Percentiles rank a stretch among this genome's conserved stretches.
Evolutionary conservation across 2,888 invertebrate genomes (phyloP).

Genomic region (Drosophila atripex): DNA sequence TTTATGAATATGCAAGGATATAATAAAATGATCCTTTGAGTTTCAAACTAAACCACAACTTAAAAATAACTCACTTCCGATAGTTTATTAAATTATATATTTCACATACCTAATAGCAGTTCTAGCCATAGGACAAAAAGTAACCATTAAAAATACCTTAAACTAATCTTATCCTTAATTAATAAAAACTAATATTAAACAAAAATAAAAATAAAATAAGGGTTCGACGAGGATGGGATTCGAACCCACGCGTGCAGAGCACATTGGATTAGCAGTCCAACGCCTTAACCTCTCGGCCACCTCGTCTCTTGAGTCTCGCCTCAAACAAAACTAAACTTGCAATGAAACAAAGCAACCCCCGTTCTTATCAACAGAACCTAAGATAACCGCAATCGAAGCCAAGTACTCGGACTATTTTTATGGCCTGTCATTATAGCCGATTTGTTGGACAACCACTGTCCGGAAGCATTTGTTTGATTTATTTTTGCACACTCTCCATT

Average conservation of each 20-base stretch:
- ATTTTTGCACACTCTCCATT: slow-evolving; percentile 18
- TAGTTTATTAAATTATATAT: too few species aligned
- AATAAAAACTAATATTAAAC: background rate
- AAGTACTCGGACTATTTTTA: slow-evolving; percentile 4
- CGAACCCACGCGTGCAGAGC: slow-evolving; percentile 94
- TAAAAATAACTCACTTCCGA: too few species aligned
- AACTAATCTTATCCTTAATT: background rate
- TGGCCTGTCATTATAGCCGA: background rate
- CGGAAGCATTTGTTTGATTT: slow-evolving; percentile 9
- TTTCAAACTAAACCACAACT: background rate
- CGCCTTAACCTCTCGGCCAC: slow-evolving; percentile 95
- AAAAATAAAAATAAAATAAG: background rate
- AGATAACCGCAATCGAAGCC: slow-evolving; percentile 5
- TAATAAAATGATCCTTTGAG: background rate
- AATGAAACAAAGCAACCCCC: background rate
- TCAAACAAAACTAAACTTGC: slow-evolving; percentile 3
- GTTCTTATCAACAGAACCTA: slow-evolving; percentile 23
- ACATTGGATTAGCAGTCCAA: slow-evolving; percentile 89
- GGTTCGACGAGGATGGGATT: slow-evolving; percentile 90
- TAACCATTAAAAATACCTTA: background rate
- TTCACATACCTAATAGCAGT: too few species aligned
- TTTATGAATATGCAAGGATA: background rate
- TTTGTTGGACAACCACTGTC: background rate
- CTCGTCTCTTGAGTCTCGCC: slow-evolving; percentile 85
- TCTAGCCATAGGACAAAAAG: background rate